Evolutionary conservation across 2,888 invertebrate species (phyloP).

Genomic region (Drosophila subsilvestris): DNA sequence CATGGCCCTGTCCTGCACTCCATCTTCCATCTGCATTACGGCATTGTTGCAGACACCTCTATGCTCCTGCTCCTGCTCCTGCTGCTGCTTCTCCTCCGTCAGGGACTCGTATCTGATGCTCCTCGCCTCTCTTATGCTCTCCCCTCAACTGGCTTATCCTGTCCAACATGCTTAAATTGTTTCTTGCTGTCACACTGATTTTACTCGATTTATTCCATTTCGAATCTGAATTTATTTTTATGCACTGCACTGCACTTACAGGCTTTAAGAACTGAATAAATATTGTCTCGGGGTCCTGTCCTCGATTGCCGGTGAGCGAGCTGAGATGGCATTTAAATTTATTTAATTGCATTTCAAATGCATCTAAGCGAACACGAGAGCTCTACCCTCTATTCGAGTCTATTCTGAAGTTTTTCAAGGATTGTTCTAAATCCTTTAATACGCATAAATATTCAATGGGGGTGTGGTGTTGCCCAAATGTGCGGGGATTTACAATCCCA

Average conservation of each 20-base stretch:
- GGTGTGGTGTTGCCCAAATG: slow-evolving; percentile 2
- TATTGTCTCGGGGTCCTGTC: slow-evolving; percentile 18
- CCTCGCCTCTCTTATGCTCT: slow-evolving; percentile 1
- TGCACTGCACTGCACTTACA: slow-evolving; percentile 38
- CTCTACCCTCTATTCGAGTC: neutral
- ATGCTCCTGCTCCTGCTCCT: neutral
- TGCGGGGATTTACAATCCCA: neutral
- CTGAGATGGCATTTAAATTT: slow-evolving; percentile 51
- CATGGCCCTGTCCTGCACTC: slow-evolving; percentile 61
- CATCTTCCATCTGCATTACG: slow-evolving; percentile 43
- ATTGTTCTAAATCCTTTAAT: slow-evolving; percentile 15
- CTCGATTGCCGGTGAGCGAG: slow-evolving; percentile 23
- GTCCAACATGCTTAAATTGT: slow-evolving; percentile 78
- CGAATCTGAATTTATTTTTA: slow-evolving; percentile 61
- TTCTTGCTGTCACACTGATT: slow-evolving; percentile 78
- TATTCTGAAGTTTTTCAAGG: slow-evolving; percentile 4
- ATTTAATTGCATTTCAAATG: slow-evolving; percentile 67
- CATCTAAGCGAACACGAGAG: slow-evolving; percentile 18
- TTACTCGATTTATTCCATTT: slow-evolving; percentile 74
- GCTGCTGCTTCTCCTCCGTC: slow-evolving; percentile 1
- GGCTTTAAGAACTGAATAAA: slow-evolving; percentile 65
- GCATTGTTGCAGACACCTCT: slow-evolving; percentile 72
- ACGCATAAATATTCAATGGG: slow-evolving; percentile 32
- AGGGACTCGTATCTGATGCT: slow-evolving; percentile 1
- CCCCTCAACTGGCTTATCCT: slow-evolving; percentile 67